phyloP scores from a whole-genome alignment of 2,888 invertebrate genomes.

The Ophonus ardosiacus region DNA sequence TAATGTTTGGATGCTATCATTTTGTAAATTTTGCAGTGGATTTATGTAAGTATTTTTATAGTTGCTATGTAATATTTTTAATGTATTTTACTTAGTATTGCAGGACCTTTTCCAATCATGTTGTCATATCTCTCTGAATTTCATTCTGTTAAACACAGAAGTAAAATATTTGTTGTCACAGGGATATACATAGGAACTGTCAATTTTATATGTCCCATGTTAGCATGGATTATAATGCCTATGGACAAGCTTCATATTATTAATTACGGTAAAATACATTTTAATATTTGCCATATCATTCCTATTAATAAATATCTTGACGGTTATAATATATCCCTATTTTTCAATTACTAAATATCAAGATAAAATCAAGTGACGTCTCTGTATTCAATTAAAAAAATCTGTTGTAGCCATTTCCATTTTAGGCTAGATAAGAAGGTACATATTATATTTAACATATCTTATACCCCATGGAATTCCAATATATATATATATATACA shows the following conservation, averaged over 20 bases:
- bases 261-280: slow-evolving; percentile 8
- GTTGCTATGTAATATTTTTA: neutral
- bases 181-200: slow-evolving; percentile 83
- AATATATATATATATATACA: too few species aligned
- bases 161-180: slow-evolving; percentile 81
- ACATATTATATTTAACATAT: too few species aligned
- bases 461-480: too few species aligned
- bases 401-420: too few species aligned
- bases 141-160: slow-evolving; percentile 72
- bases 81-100: slow-evolving; percentile 66
- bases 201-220: slow-evolving; percentile 80
- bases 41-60: slow-evolving; percentile 18
- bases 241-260: neutral
- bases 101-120: slow-evolving; percentile 84
- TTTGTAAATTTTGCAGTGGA: slow-evolving; percentile 5
- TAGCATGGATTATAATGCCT: slow-evolving; percentile 87
- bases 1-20: slow-evolving; percentile 69
- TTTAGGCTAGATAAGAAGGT: too few species aligned
- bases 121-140: slow-evolving; percentile 74
- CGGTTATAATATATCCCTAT: too few species aligned
- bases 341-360: too few species aligned
- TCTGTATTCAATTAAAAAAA: too few species aligned
- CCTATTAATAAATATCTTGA: too few species aligned
- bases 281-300: neutral
- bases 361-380: too few species aligned